A percentile compares a stretch with the other conserved stretches of the same genome.
Evolutionary conservation across 2,113 vertebrate species (phyloP).

Genomic region (Trichomycterus rosablanca): DNA sequence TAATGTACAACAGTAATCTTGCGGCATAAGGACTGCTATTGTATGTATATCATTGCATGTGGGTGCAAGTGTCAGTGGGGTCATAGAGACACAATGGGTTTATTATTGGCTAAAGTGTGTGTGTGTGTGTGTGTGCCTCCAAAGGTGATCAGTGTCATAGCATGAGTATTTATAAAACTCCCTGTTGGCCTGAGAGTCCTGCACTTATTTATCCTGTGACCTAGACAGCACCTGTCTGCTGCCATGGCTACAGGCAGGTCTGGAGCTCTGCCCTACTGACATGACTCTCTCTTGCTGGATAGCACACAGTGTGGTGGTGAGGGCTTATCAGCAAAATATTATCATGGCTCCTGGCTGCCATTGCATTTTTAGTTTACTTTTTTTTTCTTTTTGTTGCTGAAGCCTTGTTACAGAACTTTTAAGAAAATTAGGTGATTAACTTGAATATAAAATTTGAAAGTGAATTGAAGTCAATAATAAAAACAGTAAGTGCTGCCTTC

Average conservation of each 20-base stretch:
- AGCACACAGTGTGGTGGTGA: slow-evolving; percentile 4
- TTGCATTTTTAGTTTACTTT: too few species aligned
- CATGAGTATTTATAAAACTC: slow-evolving; percentile 52
- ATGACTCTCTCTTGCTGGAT: slow-evolving; percentile 10
- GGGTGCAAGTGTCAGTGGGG: slow-evolving; percentile 4
- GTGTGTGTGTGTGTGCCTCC: slow-evolving; percentile 12
- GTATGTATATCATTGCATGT: neutral
- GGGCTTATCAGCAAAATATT: slow-evolving; percentile 19
- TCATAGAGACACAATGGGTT: slow-evolving; percentile 8
- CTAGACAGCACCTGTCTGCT: slow-evolving; percentile 71
- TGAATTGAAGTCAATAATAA: too few species aligned
- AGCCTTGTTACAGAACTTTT: too few species aligned
- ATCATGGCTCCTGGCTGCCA: too few species aligned
- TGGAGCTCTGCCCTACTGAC: slow-evolving; percentile 7
- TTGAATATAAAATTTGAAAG: too few species aligned
- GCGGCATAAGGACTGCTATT: too few species aligned
- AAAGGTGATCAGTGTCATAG: slow-evolving; percentile 26
- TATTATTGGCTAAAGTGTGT: slow-evolving; percentile 15
- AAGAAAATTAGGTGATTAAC: too few species aligned
- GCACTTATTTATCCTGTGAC: slow-evolving; percentile 65
- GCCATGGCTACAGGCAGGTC: slow-evolving; percentile 62
- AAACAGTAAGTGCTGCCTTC: too few species aligned
- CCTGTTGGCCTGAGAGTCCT: slow-evolving; percentile 46
- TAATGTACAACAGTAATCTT: neutral
- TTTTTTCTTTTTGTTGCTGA: too few species aligned